Percentiles rank a stretch among this genome's conserved stretches.
phyloP scores from a whole-genome alignment of 2,888 invertebrate genomes.

The Cerceris rybyensis region DNA sequence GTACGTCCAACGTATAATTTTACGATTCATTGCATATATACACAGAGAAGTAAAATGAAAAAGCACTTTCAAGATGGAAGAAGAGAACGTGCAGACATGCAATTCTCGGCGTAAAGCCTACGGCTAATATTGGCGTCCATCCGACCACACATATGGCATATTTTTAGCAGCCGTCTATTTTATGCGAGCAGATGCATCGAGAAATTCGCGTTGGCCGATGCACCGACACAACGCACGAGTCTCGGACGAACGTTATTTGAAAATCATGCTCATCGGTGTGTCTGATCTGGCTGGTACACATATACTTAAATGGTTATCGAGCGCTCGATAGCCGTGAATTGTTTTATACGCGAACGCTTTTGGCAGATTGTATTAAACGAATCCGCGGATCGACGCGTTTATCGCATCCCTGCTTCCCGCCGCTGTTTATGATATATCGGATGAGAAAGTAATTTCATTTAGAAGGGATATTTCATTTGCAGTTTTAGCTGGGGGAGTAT shows the following conservation, averaged over 20 bases:
- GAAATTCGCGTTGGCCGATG: constrained; percentile 45
- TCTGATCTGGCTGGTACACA: constrained; percentile 34
- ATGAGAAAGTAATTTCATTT: constrained; percentile 13
- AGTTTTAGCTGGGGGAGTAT: too few relatives aligned
- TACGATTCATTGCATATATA: background rate
- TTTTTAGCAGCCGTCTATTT: constrained; percentile 50
- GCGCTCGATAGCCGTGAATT: constrained; percentile 48
- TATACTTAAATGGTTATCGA: constrained; percentile 42
- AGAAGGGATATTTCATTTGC: background rate
- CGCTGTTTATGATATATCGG: constrained; percentile 35
- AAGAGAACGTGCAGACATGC: constrained; percentile 45
- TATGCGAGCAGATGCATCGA: constrained; percentile 28
- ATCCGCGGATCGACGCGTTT: constrained; percentile 43
- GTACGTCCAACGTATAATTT: too few relatives aligned
- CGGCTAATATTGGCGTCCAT: constrained; percentile 68
- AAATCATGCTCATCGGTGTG: constrained; percentile 45
- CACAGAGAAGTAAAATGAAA: background rate
- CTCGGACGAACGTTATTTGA: constrained; percentile 44
- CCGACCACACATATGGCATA: constrained; percentile 44
- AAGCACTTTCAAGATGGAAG: background rate
- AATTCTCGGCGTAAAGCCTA: constrained; percentile 64
- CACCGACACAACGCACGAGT: constrained; percentile 21
- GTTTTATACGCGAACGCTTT: constrained; percentile 39
- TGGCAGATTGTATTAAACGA: constrained; percentile 51
- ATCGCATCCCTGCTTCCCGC: constrained; percentile 19